Conservation (phyloP, 35 echinoderm and acorn worm genomes). For the Lytechinus pictus region DNA sequence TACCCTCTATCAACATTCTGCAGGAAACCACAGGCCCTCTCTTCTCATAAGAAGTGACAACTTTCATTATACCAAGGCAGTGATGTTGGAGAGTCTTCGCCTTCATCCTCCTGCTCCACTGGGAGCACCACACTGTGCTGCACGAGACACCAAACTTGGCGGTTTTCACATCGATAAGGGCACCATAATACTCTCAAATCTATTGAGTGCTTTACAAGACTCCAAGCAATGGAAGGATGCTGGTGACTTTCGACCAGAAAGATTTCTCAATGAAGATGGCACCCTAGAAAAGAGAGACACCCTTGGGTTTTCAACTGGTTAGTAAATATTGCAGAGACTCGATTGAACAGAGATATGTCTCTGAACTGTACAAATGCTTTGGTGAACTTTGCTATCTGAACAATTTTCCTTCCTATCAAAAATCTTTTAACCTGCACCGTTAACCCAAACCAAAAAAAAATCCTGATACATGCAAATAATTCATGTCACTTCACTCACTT, state of each 20-base stretch:
- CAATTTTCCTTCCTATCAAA: no score
- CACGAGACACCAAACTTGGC: slow-evolving; percentile 29
- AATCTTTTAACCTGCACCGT: no score
- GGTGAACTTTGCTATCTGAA: no score
- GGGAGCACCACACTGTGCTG: slow-evolving; percentile 42
- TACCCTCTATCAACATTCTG: neutral
- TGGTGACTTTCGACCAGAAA: slow-evolving; percentile 4
- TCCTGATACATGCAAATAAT: no score
- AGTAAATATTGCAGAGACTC: neutral
- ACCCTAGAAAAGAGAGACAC: neutral
- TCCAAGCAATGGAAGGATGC: slow-evolving; percentile 46
- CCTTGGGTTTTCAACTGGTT: slow-evolving; percentile 23
- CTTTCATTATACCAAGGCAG: slow-evolving; percentile 46
- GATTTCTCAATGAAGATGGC: slow-evolving; percentile 46
- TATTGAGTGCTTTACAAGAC: neutral
- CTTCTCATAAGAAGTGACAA: neutral
- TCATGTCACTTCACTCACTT: no score
- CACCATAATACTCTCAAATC: slow-evolving; percentile 35
- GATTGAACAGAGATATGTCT: neutral
- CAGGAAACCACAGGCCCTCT: slow-evolving; percentile 26
- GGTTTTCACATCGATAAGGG: slow-evolving; percentile 22
- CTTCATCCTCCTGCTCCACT: slow-evolving; percentile 26
- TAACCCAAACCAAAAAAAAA: no score
- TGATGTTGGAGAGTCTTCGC: slow-evolving; percentile 54
- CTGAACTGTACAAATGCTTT: no score